Evolutionary conservation across 2,113 vertebrate genomes (phyloP).

Genomic region (Lucifuga dentata): DNA sequence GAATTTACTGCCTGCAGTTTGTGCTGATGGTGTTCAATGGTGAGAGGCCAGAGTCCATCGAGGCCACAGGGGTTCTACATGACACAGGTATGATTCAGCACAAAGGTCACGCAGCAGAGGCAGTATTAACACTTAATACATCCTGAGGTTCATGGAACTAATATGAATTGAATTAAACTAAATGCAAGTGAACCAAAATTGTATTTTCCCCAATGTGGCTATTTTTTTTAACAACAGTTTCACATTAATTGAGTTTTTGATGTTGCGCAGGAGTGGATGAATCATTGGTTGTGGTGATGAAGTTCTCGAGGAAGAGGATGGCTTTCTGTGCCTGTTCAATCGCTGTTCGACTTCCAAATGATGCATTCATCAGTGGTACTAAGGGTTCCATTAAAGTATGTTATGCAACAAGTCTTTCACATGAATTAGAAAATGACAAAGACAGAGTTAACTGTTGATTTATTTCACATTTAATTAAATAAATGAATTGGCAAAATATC

Average conservation of each 20-base stretch:
- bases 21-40: conserved; percentile 86
- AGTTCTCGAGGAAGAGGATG: conserved; percentile 77
- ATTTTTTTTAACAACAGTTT: neutral
- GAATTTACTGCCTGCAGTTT: conserved; percentile 82
- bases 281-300: conserved; percentile 75
- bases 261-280: conserved; percentile 73
- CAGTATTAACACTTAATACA: too few relatives aligned
- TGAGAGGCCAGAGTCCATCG: conserved; percentile 77
- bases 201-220: neutral
- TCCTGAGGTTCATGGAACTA: too few relatives aligned
- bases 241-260: neutral
- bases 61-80: conserved; percentile 73
- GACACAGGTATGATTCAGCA: conserved; percentile 76
- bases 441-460: conserved; percentile 24
- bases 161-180: neutral
- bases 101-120: neutral
- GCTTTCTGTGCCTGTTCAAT: conserved; percentile 69
- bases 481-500: conserved; percentile 8
- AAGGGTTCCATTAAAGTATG: conserved; percentile 80
- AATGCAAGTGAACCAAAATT: neutral
- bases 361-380: conserved; percentile 75
- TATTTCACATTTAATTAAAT: conserved; percentile 50
- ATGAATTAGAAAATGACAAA: conserved; percentile 41
- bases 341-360: conserved; percentile 70
- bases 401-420: neutral